Evolutionary conservation across 23 tunicate genomes (phyloP).

Genomic region (Aplidium turbinatum): DNA sequence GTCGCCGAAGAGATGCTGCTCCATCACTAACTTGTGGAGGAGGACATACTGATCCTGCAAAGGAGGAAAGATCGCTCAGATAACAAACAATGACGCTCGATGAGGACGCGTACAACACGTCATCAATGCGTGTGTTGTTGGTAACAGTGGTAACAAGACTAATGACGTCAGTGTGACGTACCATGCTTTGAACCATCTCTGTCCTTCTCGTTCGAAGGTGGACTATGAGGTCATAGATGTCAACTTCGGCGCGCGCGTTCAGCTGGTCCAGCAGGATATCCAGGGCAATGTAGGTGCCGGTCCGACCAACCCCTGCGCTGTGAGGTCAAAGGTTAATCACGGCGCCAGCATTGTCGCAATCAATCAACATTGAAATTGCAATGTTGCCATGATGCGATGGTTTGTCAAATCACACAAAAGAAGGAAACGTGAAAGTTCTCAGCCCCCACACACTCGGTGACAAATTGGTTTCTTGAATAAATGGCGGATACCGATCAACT

Average conservation of each 20-base stretch:
- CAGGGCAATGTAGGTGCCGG: conserved; percentile 87
- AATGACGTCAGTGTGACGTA: background rate
- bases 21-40: conserved; percentile 71
- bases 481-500: no score
- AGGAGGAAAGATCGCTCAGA: background rate
- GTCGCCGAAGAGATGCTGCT: conserved; percentile 47
- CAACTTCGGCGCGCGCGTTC: conserved; percentile 22
- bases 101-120: no score
- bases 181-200: conserved; percentile 96
- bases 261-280: conserved; percentile 56
- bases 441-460: no score
- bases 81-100: no score
- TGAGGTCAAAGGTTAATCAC: no score
- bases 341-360: no score
- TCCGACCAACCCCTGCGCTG: conserved; percentile 95
- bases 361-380: no score
- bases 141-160: background rate
- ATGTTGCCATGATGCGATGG: no score
- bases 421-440: no score
- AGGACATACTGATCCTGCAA: conserved; percentile 86
- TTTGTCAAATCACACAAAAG: no score
- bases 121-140: no score
- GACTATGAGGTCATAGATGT: conserved; percentile 47
- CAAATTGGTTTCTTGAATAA: no score
- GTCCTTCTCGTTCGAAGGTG: conserved; percentile 64